phyloP scores from a whole-genome alignment of 2,113 vertebrate species.

The Acrocephalus kingi region DNA sequence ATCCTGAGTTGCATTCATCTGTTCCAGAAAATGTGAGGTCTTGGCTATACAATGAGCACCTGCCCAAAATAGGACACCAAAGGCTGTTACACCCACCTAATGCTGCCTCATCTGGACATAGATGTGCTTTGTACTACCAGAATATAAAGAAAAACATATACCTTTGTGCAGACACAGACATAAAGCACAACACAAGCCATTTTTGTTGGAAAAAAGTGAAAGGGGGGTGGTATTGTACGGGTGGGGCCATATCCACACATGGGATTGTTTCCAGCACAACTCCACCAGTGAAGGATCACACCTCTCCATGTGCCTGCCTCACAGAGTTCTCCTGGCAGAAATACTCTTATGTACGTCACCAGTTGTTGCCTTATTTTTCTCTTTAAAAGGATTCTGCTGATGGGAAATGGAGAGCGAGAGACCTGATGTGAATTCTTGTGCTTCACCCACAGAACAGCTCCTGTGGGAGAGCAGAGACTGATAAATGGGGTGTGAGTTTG shows the following conservation, averaged over 20 bases:
- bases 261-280: neutral
- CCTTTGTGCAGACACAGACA: neutral
- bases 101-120: neutral
- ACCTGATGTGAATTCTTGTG: neutral
- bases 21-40: neutral
- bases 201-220: neutral
- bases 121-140: neutral
- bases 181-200: neutral
- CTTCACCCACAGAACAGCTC: neutral
- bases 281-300: slow-evolving; percentile 3
- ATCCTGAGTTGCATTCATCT: neutral
- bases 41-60: neutral
- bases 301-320: neutral
- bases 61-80: neutral
- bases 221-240: rapidly evolving
- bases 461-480: neutral
- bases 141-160: neutral
- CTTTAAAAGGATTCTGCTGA: slow-evolving; percentile 9
- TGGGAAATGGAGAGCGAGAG: neutral
- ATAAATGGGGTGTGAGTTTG: slow-evolving; percentile 21
- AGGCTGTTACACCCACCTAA: neutral
- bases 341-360: neutral
- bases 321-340: neutral
- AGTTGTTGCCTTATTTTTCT: neutral
- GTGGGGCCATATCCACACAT: neutral